phyloP scores from a whole-genome alignment of 2,888 invertebrate species.

The Corythucha ciliata region DNA sequence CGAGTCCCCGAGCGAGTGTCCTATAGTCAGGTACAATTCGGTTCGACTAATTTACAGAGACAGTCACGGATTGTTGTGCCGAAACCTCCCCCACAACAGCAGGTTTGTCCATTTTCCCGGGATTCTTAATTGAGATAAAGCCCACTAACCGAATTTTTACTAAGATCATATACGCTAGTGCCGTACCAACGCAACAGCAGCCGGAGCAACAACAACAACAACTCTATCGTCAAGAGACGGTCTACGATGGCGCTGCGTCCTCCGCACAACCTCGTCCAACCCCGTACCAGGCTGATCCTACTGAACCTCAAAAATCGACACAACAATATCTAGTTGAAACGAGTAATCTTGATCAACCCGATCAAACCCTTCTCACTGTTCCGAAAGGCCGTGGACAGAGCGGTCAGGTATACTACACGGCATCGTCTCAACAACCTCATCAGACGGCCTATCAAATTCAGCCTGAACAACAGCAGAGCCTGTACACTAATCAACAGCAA shows the following conservation, averaged over 20 bases:
- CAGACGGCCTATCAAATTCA: conserved; percentile 1
- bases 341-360: not conserved
- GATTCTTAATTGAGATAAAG: conserved; percentile 1
- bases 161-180: too few relatives aligned
- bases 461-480: conserved; percentile 23
- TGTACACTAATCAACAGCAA: conserved; percentile 23
- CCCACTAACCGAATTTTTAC: too few relatives aligned
- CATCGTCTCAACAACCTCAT: not conserved
- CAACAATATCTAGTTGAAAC: conserved; percentile 20
- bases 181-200: too few relatives aligned
- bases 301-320: conserved; percentile 1
- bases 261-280: not conserved
- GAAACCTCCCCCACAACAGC: not conserved
- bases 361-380: too few relatives aligned
- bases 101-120: conserved; percentile 12
- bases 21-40: conserved; percentile 17
- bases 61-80: not conserved
- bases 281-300: not conserved
- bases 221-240: conserved; percentile 6
- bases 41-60: conserved; percentile 1
- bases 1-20: conserved; percentile 11
- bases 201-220: too few relatives aligned
- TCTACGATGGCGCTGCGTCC: not conserved
- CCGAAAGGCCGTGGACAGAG: not conserved
- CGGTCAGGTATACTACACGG: not conserved